These are phyloP conservation scores for Proteles cristata DNA, from an alignment of 2,113 vertebrate species.

Conservation along the genomic window DNA sequence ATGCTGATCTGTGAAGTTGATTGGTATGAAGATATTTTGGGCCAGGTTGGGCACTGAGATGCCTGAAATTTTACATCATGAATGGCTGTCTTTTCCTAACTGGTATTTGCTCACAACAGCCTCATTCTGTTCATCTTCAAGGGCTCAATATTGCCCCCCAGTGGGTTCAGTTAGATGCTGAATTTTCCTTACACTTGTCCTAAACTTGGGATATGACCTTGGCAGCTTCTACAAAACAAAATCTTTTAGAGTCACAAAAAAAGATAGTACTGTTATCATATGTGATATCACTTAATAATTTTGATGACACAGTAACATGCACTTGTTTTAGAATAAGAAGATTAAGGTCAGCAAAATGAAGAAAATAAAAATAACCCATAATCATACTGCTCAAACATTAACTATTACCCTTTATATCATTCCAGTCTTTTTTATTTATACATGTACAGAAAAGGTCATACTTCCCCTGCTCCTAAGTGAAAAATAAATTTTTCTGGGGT, in stretches of 20 bases:
- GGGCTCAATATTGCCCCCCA: neutral
- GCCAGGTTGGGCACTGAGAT: neutral
- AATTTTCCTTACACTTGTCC: neutral
- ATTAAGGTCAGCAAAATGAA: conserved; percentile 43
- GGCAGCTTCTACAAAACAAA: neutral
- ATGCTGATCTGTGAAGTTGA: neutral
- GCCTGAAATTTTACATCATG: neutral
- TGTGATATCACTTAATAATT: neutral
- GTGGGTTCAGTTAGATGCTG: neutral
- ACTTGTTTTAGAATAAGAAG: neutral
- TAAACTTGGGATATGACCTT: neutral
- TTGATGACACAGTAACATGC: neutral
- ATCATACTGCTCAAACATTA: neutral
- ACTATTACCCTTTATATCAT: neutral
- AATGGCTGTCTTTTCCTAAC: neutral
- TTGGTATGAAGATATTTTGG: neutral
- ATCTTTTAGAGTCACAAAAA: neutral
- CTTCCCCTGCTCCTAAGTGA: neutral
- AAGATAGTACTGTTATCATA: neutral
- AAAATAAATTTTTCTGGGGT: neutral
- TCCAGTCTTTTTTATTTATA: neutral
- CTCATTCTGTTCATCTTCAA: neutral
- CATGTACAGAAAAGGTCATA: neutral
- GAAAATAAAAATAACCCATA: neutral
- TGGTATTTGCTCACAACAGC: neutral